phyloP scores from a whole-genome alignment of 2,888 invertebrate genomes.

The Seladonia tumulorum region DNA sequence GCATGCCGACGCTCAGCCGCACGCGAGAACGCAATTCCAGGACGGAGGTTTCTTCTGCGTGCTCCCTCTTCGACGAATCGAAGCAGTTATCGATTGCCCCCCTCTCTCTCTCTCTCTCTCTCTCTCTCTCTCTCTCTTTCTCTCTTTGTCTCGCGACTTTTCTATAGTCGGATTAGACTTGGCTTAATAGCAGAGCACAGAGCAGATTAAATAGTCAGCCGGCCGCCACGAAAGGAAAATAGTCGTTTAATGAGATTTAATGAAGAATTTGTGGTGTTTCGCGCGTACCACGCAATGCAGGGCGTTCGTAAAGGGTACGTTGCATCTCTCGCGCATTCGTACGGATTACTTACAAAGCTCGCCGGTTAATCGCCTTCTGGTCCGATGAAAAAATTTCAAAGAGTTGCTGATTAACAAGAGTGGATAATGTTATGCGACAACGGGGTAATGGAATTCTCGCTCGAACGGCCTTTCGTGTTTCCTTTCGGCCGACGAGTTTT shows the following conservation, averaged over 20 bases:
- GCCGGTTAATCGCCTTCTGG: neutral
- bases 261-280: neutral
- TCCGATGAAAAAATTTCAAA: neutral
- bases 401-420: neutral
- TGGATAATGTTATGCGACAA: neutral
- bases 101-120: too few species aligned
- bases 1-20: neutral
- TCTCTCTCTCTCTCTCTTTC: too few species aligned
- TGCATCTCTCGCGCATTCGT: neutral
- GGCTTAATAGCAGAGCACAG: neutral
- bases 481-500: neutral
- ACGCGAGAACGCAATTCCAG: conserved; percentile 41
- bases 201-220: neutral
- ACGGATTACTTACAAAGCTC: neutral
- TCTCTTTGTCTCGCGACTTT: neutral
- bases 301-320: neutral
- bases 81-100: conserved; percentile 10
- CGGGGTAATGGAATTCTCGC: neutral
- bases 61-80: conserved; percentile 1
- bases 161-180: conserved; percentile 23
- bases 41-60: neutral
- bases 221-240: neutral
- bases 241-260: neutral
- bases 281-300: neutral
- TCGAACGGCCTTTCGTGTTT: neutral